These are phyloP conservation scores for Rhineura floridana DNA, from an alignment of 2,113 vertebrate species.

Conservation along the genomic window DNA sequence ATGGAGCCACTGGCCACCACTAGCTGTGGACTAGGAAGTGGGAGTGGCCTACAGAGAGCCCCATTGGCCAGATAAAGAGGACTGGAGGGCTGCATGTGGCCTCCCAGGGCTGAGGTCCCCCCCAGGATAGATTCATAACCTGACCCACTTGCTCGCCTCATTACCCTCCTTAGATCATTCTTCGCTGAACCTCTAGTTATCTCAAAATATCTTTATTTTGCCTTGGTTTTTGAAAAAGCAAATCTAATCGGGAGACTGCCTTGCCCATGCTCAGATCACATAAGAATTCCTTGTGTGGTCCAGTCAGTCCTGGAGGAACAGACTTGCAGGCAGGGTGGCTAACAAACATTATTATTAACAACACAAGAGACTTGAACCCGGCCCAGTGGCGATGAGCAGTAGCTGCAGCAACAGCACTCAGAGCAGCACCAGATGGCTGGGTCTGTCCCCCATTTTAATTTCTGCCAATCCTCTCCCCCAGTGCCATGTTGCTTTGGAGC, in stretches of 20 bases:
- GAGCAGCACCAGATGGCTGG: too few species aligned
- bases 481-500: neutral
- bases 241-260: neutral
- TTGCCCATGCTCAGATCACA: neutral
- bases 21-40: too few species aligned
- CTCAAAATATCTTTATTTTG: neutral
- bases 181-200: neutral
- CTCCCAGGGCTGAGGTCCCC: too few species aligned
- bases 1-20: too few species aligned
- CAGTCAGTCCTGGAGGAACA: neutral
- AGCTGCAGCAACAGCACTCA: too few species aligned
- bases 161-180: accelerated
- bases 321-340: too few species aligned
- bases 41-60: too few species aligned
- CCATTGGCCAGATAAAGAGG: too few species aligned
- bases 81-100: too few species aligned
- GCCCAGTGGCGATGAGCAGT: too few species aligned
- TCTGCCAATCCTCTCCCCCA: neutral
- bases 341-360: too few species aligned
- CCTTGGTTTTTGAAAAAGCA: accelerated
- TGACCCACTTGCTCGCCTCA: neutral
- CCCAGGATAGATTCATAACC: neutral
- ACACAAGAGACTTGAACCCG: neutral
- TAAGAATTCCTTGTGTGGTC: constrained; percentile 1
- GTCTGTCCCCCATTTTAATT: neutral